Base-by-base conservation (phyloP, 2,888 invertebrate species). In the Celastrina argiolus region DNA sequence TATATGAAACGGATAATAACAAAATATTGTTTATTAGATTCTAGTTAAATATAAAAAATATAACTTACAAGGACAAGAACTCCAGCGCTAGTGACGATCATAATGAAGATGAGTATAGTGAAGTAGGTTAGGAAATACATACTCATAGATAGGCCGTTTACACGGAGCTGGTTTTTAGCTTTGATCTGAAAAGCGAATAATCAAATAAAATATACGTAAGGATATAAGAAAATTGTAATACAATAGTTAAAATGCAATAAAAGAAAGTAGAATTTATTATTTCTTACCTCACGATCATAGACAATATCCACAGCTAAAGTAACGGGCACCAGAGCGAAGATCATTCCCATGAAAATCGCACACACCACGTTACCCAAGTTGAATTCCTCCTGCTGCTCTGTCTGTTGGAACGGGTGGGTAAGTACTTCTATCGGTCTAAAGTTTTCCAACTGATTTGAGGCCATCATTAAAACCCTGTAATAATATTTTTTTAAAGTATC, bases 251-350 rank as follows among this genome's bases (percentile, higher is more conserved):
- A 36, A 36, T 39, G 16, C 12, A 26, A 18, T 56, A 58, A n/a
- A 45, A n/a, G 22, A 22, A 69, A 69, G 7, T 51, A n/a, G 3
- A 31, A 22, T 28, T 5, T 39, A 1, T 31, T 3, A 18, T 2
- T 10, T 12, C 31, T 28, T 78, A 96, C 96, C 93, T 97, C 96
- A 80, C 96, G 91, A 82, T 97, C 97, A 78, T 95, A 94, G 0
- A 97, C 96, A 84, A 96, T 94, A 74, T 96, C 96, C 6, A 96
- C 94, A 0, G 95, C 96, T 75, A 97, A 87, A 34, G 94, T 95
- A 34, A 96, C 94, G 0, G 96, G 95, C 16, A 96, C 93, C 67
- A 96, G 82, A 0, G 95, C 94, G 76, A 97, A 96, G 68, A 95
- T 95, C 94, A 96, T 94, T 59, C 96, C 97, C 78, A 97, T 93